phyloP scores from a whole-genome alignment of 2,113 vertebrate species.

The Triplophysa siluroides region DNA sequence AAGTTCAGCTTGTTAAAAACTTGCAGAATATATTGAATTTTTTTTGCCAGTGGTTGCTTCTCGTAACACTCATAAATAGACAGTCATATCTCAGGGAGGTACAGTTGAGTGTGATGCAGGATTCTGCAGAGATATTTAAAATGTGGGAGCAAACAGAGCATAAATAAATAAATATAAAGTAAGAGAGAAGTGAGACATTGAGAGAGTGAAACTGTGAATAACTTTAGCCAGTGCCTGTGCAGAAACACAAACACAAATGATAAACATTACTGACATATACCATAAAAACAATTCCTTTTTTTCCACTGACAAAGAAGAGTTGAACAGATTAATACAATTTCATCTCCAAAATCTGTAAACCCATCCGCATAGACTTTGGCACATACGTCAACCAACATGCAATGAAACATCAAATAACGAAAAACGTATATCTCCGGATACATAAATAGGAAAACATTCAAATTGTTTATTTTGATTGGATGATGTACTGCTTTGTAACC shows the following conservation, averaged over 20 bases:
- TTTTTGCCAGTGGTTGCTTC: conserved; percentile 1
- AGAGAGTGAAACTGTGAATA: neutral
- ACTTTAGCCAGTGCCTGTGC: neutral
- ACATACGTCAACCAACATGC: conserved; percentile 35
- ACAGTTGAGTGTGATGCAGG: neutral
- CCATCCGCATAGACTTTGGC: conserved; percentile 20
- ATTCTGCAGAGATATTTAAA: neutral
- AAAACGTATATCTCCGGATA: conserved; percentile 9
- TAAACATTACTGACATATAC: no score
- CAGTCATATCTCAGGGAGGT: neutral
- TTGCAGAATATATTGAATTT: neutral
- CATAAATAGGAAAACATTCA: neutral
- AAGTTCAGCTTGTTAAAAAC: neutral
- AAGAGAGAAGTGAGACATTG: neutral
- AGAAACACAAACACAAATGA: neutral
- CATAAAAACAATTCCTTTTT: no score
- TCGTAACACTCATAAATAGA: conserved; percentile 5
- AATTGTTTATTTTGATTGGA: no score
- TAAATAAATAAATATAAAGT: neutral
- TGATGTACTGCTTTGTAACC: no score
- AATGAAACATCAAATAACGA: neutral
- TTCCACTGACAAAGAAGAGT: no score
- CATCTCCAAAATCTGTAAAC: no score
- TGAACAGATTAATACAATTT: no score
- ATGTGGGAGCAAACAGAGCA: neutral